A percentile compares a stretch with the other conserved stretches of the same genome.
Evolutionary conservation across 23 tunicate species (phyloP).

Genomic region (Corella eumyota): DNA sequence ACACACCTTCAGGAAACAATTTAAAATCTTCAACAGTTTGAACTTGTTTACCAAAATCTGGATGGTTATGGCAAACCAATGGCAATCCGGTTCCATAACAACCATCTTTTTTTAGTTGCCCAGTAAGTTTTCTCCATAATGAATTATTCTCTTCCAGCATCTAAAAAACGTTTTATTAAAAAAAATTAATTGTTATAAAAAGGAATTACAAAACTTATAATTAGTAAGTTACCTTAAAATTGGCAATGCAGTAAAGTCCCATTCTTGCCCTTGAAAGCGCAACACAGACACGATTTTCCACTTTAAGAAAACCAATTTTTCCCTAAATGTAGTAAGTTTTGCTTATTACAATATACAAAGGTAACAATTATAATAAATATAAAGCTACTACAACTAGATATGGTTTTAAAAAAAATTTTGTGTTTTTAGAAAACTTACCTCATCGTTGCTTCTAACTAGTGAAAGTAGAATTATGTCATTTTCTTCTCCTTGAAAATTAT

Average conservation of each 20-base stretch:
- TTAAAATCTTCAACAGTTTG: constrained; percentile 30
- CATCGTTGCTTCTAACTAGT: constrained; percentile 73
- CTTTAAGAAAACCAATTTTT: constrained; percentile 60
- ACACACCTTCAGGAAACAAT: constrained; percentile 69
- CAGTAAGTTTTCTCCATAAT: constrained; percentile 50
- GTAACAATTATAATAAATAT: too few species aligned
- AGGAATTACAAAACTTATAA: too few species aligned
- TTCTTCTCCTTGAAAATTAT: constrained; percentile 96
- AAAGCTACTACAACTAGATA: too few species aligned
- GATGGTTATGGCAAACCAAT: constrained; percentile 67
- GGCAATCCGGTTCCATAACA: constrained; percentile 26
- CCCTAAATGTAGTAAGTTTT: constrained; percentile 31
- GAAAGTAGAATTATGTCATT: constrained; percentile 84
- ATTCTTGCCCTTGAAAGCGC: constrained; percentile 76
- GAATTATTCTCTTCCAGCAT: constrained; percentile 32
- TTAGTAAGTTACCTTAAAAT: constrained; percentile 67
- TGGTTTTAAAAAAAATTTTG: too few species aligned
- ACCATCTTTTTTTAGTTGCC: constrained; percentile 20
- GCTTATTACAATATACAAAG: too few species aligned
- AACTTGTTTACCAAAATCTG: constrained; percentile 31
- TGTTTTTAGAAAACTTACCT: too few species aligned
- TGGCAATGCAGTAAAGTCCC: constrained; percentile 77
- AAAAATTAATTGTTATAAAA: too few species aligned
- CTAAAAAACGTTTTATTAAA: too few species aligned
- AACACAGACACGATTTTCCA: constrained; percentile 83